These are phyloP conservation scores for Sphaeramia orbicularis DNA, from an alignment of 2,797 vertebrate genomes.

Conservation along the genomic window DNA sequence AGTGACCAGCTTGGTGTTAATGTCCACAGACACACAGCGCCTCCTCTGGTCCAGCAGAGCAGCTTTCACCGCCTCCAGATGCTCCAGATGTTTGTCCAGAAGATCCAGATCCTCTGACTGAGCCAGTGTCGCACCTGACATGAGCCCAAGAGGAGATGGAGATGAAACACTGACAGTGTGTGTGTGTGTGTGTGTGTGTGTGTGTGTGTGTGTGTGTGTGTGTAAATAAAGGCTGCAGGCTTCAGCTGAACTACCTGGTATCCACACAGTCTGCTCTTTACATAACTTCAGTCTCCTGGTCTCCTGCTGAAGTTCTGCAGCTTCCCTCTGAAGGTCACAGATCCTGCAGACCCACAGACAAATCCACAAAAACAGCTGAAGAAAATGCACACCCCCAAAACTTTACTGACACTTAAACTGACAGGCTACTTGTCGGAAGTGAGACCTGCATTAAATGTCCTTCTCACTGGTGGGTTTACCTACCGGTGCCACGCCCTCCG, in stretches of 20 bases:
- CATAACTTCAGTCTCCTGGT: constrained; percentile 55
- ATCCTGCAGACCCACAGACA: constrained; percentile 67
- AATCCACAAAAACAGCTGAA: too few species aligned
- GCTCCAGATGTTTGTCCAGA: constrained; percentile 74
- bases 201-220: too few species aligned
- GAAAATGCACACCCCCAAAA: too few species aligned
- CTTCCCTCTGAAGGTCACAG: constrained; percentile 77
- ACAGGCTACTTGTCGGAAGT: too few species aligned
- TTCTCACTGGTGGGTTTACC: too few species aligned
- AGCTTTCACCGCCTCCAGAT: constrained; percentile 65
- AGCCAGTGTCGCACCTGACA: constrained; percentile 80
- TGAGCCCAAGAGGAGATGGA: not conserved
- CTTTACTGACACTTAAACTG: too few species aligned
- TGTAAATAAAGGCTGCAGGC: too few species aligned
- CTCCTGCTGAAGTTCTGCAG: constrained; percentile 72
- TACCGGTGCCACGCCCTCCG: too few species aligned
- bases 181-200: too few species aligned
- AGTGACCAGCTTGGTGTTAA: constrained; percentile 72
- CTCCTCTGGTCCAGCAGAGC: constrained; percentile 70
- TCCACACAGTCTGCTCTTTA: constrained; percentile 27
- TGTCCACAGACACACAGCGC: constrained; percentile 74
- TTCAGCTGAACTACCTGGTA: constrained; percentile 42
- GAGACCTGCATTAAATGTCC: too few species aligned
- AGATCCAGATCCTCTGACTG: constrained; percentile 72
- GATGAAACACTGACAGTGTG: not conserved